Base-by-base conservation (phyloP, 2,113 vertebrate genomes). In the Marmota flaviventris region DNA sequence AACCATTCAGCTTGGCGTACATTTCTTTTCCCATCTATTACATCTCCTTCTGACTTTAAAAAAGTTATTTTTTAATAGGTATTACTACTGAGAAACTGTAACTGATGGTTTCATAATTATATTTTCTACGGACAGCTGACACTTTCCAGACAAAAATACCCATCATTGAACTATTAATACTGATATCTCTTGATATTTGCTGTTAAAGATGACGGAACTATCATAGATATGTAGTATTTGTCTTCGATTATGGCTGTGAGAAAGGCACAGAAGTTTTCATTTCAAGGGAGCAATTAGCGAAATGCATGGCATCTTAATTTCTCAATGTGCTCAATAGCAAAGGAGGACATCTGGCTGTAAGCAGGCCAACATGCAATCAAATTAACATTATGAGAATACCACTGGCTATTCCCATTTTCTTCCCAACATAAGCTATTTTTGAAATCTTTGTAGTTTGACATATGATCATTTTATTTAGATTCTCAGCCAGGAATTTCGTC, bases 161-260 rank as follows among this genome's bases (percentile, higher is more conserved):
- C 95, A 65, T 97, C 93, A 97, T 85, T 96, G 96, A 92, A 92
- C 78, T 95, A 97, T 97, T 94, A 95, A 96, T 79, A 87, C 89
- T 61, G 72, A 92, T 97, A 92, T 87, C 92, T 96, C 96, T 97
- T 84, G 78, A 1, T 98, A 83, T 95, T 93, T 91, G 53, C 76
- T 94, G 70, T 82, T 94, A 85, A 96, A 97, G 63, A 85, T 96
- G 89, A 85, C 75, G 72, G 1, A 0, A 93, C 51, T 85, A 94
- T 45, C 25, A 94, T 72, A 93, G 25, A 17, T 65, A 9, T 91
- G 86, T 91, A 96, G 93, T 79, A 97, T 89, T 85, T 89, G 27
- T 86, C 95, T 97, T 92, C 83, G 22, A 42, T 85, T 96, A n/a
- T 34, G 89, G 75, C 0, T 94, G 53, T 61, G 39, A 97, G 94